Evolutionary conservation across 2,797 vertebrate species (phyloP), one percentile per base, ranked within the genome.

Genomic region (Scomberomorus guttatus): DNA sequence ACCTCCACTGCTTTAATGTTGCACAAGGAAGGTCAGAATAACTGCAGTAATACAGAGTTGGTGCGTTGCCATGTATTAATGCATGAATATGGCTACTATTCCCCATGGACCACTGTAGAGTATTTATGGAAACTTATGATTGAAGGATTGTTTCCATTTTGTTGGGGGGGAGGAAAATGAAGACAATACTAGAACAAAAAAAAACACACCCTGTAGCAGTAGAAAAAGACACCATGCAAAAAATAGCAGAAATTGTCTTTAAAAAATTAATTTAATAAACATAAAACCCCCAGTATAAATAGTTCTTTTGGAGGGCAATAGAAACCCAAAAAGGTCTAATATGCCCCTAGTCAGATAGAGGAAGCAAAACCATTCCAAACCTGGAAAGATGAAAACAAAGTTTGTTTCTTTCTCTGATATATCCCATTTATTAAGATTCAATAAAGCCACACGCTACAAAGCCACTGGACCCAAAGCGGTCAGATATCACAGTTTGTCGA

Each of bases 401-500:
- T 69, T 59, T 24, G 14, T 54, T 68, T 64, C n/a, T 54, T 66
- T 63, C 11, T 17, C 15, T 22, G 6, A 44, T 6, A 20, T 13
- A 61, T 15, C 12, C 24, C 18, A 69, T 57, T 44, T 32, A 76
- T 67, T 51, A 58, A 42, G 76, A 78, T 65, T 66, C 55, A 72
- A 72, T 56, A 60, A 50, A 69, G 12, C 20, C 1, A 4, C 4
- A 39, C 37, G 56, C 39, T 20, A n/a, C 46, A 55, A 51, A 62
- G 37, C 14, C 62, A 60, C 55, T 63, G 61, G 59, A 55, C 24
- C 22, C 57, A n/a, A 18, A 64, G 42, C 34, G 62, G 50, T 79
- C 69, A 75, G 22, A 70, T 68, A 75, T 69, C 62, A 69, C n/a
- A 59, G 25, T 78, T 68, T 75, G 39, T 78, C 46, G 44, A 34